Conservation (phyloP, 2,888 invertebrate species). For the Xestia xanthographa region DNA sequence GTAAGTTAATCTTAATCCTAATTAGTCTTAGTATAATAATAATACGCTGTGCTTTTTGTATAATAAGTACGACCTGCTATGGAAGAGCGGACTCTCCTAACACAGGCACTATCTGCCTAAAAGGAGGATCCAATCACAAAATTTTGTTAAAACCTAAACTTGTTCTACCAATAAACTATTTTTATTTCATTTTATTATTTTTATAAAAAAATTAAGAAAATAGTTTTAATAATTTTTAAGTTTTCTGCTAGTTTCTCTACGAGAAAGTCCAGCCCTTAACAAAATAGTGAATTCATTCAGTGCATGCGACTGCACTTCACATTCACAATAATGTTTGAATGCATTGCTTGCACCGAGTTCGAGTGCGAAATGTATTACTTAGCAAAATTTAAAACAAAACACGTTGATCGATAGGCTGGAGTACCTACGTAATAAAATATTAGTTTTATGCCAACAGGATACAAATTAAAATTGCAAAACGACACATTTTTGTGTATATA, state of each 20-base stretch:
- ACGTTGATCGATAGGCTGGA: conserved; percentile 71
- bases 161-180: too few relatives aligned
- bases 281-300: conserved; percentile 19
- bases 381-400: conserved; percentile 58
- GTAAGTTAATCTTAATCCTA: too few relatives aligned
- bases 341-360: conserved; percentile 35
- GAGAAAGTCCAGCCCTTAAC: background rate
- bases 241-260: background rate
- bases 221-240: too few relatives aligned
- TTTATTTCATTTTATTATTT: too few relatives aligned
- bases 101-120: too few relatives aligned
- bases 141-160: too few relatives aligned
- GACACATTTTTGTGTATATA: conserved; percentile 44
- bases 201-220: too few relatives aligned
- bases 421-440: conserved; percentile 73
- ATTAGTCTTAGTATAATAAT: too few relatives aligned
- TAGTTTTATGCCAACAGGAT: conserved; percentile 80
- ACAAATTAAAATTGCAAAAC: conserved; percentile 77
- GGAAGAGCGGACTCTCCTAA: too few relatives aligned
- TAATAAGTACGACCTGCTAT: too few relatives aligned
- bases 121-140: too few relatives aligned
- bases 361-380: conserved; percentile 60
- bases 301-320: conserved; percentile 9
- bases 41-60: too few relatives aligned
- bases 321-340: conserved; percentile 50